These are phyloP conservation scores for Engraulis encrasicolus DNA, from an alignment of 2,113 vertebrate genomes.

Conservation along the genomic window DNA sequence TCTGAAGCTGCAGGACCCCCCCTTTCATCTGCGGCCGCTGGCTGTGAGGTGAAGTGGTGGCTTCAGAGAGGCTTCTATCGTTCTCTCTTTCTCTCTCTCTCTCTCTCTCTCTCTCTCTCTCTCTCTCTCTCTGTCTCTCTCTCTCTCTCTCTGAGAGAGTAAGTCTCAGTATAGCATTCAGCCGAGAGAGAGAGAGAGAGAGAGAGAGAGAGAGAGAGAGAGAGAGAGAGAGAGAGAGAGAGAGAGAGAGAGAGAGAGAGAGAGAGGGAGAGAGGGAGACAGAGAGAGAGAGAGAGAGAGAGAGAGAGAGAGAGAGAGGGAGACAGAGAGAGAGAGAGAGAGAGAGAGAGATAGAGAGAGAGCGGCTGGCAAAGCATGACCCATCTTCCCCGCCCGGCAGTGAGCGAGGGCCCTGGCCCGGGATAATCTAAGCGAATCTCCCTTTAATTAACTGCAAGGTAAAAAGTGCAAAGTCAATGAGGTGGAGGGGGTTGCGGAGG, in stretches of 20 bases:
- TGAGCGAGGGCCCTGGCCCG: constrained; percentile 30
- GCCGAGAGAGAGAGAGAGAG: no score
- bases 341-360: no score
- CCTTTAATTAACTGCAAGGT: constrained; percentile 67
- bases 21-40: background rate
- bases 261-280: no score
- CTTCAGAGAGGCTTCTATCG: no score
- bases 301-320: no score
- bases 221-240: no score
- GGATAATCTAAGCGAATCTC: constrained; percentile 62
- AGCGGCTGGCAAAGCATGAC: constrained; percentile 22
- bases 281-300: no score
- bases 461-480: constrained; percentile 54
- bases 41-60: background rate
- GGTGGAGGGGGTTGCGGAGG: constrained; percentile 31
- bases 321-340: no score
- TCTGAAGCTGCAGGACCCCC: background rate
- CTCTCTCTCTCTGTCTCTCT: background rate
- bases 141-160: background rate
- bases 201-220: no score
- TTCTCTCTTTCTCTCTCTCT: background rate
- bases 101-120: background rate
- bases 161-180: no score
- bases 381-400: constrained; percentile 32
- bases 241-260: no score